These are phyloP conservation scores for Falco rusticolus DNA, from an alignment of 2,797 vertebrate species.

Conservation along the genomic window DNA sequence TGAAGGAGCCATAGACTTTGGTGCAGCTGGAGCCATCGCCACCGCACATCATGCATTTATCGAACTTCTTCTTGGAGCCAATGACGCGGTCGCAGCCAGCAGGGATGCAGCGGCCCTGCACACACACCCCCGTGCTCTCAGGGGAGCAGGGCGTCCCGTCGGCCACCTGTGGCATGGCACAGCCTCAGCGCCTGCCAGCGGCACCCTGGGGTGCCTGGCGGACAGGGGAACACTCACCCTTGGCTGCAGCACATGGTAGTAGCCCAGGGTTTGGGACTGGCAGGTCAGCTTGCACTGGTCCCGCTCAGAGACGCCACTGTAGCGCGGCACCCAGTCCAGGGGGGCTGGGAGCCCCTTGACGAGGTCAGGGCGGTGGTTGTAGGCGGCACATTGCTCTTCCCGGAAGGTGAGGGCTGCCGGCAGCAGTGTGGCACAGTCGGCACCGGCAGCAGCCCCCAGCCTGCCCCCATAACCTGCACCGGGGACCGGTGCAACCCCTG, in stretches of 20 bases:
- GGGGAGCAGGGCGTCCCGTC: constrained; percentile 78
- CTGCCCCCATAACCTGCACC: fast-evolving
- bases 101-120: constrained; percentile 75
- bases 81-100: constrained; percentile 75
- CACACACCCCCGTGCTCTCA: constrained; percentile 71
- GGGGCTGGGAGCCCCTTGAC: constrained; percentile 68
- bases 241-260: constrained; percentile 73
- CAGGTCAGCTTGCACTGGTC: constrained; percentile 80
- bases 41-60: constrained; percentile 78
- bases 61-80: constrained; percentile 78
- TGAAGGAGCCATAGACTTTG: constrained; percentile 74
- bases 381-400: constrained; percentile 76
- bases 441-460: background rate
- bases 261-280: constrained; percentile 73
- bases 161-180: constrained; percentile 45
- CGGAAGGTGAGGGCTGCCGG: constrained; percentile 67
- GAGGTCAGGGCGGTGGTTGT: constrained; percentile 72
- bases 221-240: constrained; percentile 31
- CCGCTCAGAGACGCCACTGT: constrained; percentile 57
- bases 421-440: fast-evolving
- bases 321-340: constrained; percentile 76
- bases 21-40: constrained; percentile 70
- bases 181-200: fast-evolving
- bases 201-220: fast-evolving
- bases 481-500: fast-evolving